These are phyloP conservation scores for Bungarus multicinctus DNA, from an alignment of 2,113 vertebrate species.

Conservation along the genomic window DNA sequence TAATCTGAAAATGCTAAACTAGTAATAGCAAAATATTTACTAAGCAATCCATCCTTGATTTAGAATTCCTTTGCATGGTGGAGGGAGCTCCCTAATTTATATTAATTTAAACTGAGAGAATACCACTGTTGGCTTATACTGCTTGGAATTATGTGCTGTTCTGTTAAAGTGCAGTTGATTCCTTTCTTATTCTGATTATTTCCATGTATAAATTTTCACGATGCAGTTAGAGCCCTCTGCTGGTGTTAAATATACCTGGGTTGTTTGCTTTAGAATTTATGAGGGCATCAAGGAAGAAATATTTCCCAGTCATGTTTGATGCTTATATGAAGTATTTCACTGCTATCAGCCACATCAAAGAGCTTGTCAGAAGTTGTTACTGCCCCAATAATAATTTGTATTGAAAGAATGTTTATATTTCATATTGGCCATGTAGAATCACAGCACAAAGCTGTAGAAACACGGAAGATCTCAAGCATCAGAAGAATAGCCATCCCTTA, in stretches of 20 bases:
- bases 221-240: conserved; percentile 12
- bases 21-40: not conserved
- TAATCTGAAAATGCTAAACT: not conserved
- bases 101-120: not conserved
- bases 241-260: not conserved
- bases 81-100: not conserved
- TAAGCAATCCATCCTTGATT: not conserved
- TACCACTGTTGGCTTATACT: not conserved
- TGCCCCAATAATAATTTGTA: not conserved
- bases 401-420: not conserved
- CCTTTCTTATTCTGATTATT: not conserved
- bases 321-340: not conserved
- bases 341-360: not conserved
- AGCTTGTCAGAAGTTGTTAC: not conserved
- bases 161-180: not conserved
- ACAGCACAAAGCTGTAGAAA: not conserved
- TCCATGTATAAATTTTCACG: not conserved
- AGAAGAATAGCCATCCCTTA: not conserved
- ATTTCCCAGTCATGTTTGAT: not conserved
- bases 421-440: not conserved
- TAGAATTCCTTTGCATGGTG: not conserved
- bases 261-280: not conserved
- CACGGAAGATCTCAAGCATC: not conserved
- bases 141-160: not conserved
- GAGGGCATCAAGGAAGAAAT: not conserved